Evolutionary conservation across 2,888 invertebrate species (phyloP), one percentile per base, ranked within the genome.

Genomic region (Eupeodes luniger): DNA sequence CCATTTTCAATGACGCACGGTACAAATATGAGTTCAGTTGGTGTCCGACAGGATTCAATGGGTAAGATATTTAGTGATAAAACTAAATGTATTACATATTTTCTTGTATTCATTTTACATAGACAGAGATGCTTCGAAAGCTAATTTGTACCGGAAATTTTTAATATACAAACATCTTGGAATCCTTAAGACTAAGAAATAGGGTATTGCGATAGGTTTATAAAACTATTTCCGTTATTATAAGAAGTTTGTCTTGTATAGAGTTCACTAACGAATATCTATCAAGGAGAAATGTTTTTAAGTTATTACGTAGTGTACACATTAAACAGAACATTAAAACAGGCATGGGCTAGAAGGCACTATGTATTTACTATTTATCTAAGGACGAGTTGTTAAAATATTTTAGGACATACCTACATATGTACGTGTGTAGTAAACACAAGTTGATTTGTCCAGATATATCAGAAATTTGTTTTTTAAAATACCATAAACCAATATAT

Each of bases 1-100:
- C 98, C 98, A 67, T 99, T 98, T 94, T 97, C 98, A 88, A 98
- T 98, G 98, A 96, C 98, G 67, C 98, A 98, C 94, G 96, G 97
- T 80, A 96, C 98, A 91, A 98, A 98, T 93, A 98, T 98, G 98
- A 96, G 97, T 90, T 96, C 97, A 77, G 97, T 97, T 57, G 97
- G 97, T 90, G 98, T 98, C 96, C 95, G 98, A 91, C 97, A 97
- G 93, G 97, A 97, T 93, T 95, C 96, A 90, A 97, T 97, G 96
- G 96, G 97, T 96, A 94, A 95, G 95, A 94, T 27, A 27, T 70
- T 80, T 19, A 16, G 16, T 57, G 55, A 47, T 14, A 4, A 27
- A 57, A 27, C 2, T 12, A 12, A 34, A 59, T 11, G 19, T 11
- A 9, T 40, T 40, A 40, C 55, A 57, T 55, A 19, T 9, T 7